A percentile compares a stretch with the other conserved stretches of the same genome.
phyloP scores from a whole-genome alignment of 2,113 vertebrate genomes.

The Boulengeromyrus knoepffleri region DNA sequence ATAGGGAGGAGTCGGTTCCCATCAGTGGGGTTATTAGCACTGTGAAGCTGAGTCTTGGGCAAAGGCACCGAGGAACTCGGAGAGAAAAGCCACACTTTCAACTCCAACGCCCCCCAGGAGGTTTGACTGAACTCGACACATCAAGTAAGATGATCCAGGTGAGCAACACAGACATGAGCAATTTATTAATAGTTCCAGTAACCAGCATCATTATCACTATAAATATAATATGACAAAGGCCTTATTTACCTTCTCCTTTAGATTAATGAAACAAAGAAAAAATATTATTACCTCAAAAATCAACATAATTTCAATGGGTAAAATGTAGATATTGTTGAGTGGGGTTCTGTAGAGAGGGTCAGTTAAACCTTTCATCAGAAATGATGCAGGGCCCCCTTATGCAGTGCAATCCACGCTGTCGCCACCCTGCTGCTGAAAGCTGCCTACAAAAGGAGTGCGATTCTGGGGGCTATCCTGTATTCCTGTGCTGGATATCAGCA shows the following conservation, averaged over 20 bases:
- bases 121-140: background rate
- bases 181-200: background rate
- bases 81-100: background rate
- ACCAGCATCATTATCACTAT: background rate
- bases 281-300: background rate
- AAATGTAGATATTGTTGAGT: background rate
- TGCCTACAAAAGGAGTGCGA: no score
- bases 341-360: no score
- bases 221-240: no score
- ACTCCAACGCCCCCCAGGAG: background rate
- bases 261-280: background rate
- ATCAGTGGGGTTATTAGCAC: background rate
- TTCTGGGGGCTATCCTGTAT: background rate
- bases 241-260: background rate
- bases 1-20: background rate
- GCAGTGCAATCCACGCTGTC: background rate
- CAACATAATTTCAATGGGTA: background rate
- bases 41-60: background rate
- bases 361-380: background rate
- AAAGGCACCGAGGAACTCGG: background rate
- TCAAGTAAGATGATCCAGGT: background rate
- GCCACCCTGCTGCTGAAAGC: background rate
- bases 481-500: background rate
- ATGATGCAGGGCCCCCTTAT: background rate
- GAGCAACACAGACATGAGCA: background rate